These are phyloP conservation scores for Quadroppia sp. DNA, from an alignment of 2,888 invertebrate species.

Conservation along the genomic window DNA sequence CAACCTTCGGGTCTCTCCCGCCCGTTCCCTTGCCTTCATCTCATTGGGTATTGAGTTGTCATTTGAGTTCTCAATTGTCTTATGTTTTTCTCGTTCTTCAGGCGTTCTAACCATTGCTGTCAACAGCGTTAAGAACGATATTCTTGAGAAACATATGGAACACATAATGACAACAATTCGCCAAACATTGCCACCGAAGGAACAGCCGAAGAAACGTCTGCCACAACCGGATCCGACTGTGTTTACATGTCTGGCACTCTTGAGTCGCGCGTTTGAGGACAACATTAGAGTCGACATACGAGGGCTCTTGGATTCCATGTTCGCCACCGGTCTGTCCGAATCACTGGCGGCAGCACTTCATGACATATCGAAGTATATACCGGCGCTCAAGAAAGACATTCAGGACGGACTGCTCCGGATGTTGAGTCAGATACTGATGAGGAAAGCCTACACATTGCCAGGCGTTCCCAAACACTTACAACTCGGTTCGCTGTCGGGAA, in stretches of 20 bases:
- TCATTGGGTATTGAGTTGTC: conserved; percentile 64
- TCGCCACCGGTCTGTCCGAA: conserved; percentile 85
- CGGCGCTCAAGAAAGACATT: conserved; percentile 79
- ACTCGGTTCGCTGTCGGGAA: conserved; percentile 35
- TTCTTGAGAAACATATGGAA: conserved; percentile 72
- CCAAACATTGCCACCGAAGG: conserved; percentile 65
- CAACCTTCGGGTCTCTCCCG: conserved; percentile 74
- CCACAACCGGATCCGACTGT: conserved; percentile 69
- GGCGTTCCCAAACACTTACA: conserved; percentile 57
- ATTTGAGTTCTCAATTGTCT: not conserved
- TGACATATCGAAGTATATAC: conserved; percentile 82
- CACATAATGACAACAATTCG: conserved; percentile 80
- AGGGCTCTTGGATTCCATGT: conserved; percentile 82
- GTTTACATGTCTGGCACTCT: conserved; percentile 84
- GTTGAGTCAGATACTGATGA: conserved; percentile 83
- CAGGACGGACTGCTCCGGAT: conserved; percentile 88
- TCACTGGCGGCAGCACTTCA: conserved; percentile 84
- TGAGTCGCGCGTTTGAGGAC: conserved; percentile 79
- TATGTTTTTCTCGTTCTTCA: not conserved
- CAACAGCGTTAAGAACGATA: conserved; percentile 57
- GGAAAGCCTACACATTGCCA: conserved; percentile 74
- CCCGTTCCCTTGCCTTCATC: conserved; percentile 78
- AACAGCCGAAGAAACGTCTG: conserved; percentile 27
- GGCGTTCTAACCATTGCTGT: conserved; percentile 22
- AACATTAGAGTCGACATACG: conserved; percentile 68